phyloP scores from a whole-genome alignment of 1,140 invertebrate genomes.

The Solenopsis invicta region DNA sequence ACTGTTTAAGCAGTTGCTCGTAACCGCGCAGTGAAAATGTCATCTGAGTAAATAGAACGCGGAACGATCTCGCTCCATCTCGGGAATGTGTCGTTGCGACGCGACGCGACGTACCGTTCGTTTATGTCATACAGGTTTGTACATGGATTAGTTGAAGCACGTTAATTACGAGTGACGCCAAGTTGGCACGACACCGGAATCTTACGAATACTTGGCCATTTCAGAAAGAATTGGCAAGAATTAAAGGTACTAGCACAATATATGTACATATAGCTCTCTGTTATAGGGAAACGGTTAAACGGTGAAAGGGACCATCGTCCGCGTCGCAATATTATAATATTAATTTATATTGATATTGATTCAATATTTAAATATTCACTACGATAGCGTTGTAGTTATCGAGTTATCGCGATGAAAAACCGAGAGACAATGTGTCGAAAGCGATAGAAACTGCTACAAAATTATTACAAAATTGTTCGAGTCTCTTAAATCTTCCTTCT shows the following conservation, averaged over 20 bases:
- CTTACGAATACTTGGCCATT: slow-evolving; percentile 28
- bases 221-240: neutral
- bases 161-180: slow-evolving; percentile 57
- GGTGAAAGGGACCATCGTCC: too few relatives aligned
- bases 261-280: neutral
- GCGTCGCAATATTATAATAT: neutral
- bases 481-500: neutral
- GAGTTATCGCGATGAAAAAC: neutral
- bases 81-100: slow-evolving; percentile 39
- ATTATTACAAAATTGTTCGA: neutral
- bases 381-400: neutral
- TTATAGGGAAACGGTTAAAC: neutral
- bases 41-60: slow-evolving; percentile 80
- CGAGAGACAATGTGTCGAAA: neutral
- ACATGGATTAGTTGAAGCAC: slow-evolving; percentile 62
- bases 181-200: slow-evolving; percentile 9
- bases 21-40: slow-evolving; percentile 79
- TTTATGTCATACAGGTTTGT: slow-evolving; percentile 69
- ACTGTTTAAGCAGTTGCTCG: slow-evolving; percentile 81
- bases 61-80: slow-evolving; percentile 41
- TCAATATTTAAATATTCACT: too few relatives aligned
- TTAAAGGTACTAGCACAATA: neutral
- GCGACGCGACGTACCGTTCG: slow-evolving; percentile 66
- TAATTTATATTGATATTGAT: neutral
- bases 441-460: neutral